Evolutionary conservation across 2,113 vertebrate species (phyloP).

Genomic region (Hiodon tergisus): DNA sequence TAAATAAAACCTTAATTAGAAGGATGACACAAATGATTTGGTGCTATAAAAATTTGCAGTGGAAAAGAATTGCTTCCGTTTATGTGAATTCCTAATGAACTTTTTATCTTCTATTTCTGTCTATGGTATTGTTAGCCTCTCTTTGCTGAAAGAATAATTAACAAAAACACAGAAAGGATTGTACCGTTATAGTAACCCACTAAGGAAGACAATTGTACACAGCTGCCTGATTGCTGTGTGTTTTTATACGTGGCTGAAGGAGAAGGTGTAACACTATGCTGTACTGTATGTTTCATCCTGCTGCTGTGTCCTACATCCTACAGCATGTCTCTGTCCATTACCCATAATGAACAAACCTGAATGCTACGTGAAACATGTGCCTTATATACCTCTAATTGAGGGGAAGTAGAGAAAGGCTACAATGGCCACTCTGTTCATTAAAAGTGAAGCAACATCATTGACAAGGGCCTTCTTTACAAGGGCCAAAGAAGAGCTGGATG

Average conservation of each 20-base stretch:
- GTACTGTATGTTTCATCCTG: background rate
- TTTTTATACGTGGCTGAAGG: too few relatives aligned
- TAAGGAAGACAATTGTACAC: background rate
- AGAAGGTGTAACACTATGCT: background rate
- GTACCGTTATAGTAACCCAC: background rate
- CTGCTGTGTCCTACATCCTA: conserved; percentile 12
- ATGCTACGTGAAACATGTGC: conserved; percentile 32
- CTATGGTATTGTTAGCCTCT: background rate
- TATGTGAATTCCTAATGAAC: too few relatives aligned
- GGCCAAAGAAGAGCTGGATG: conserved; percentile 4
- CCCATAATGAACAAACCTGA: conserved; percentile 43
- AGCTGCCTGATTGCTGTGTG: background rate
- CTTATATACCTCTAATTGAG: conserved; percentile 33
- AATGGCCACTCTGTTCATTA: conserved; percentile 52
- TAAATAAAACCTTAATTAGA: too few relatives aligned
- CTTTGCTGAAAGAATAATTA: conserved; percentile 5
- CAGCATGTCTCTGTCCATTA: conserved; percentile 31
- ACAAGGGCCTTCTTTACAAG: conserved; percentile 28
- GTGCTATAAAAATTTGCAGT: background rate
- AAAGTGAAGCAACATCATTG: conserved; percentile 48
- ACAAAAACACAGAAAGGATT: background rate
- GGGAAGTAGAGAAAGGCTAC: conserved; percentile 39
- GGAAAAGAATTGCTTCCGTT: too few relatives aligned
- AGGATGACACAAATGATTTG: conserved; percentile 5
- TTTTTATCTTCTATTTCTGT: background rate